Evolutionary conservation across 2,797 vertebrate genomes (phyloP).

Genomic region (Sternotherus odoratus): DNA sequence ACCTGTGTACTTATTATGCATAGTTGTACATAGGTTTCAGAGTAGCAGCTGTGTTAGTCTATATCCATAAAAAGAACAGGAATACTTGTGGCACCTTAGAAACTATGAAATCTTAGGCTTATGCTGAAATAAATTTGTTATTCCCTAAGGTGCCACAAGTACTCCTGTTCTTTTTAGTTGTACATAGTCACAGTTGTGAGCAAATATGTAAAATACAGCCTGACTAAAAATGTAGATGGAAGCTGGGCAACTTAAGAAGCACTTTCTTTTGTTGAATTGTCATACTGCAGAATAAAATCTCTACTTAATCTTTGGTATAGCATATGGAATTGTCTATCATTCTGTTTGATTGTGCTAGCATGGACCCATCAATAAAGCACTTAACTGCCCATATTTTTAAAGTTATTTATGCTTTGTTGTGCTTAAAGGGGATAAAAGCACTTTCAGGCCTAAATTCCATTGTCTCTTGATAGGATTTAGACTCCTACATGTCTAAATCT

Average conservation of each 20-base stretch:
- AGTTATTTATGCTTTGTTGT: neutral
- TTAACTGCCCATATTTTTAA: neutral
- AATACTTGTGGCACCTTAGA: too few species aligned
- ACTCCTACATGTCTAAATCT: neutral
- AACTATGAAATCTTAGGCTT: too few species aligned
- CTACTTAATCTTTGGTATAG: accelerated
- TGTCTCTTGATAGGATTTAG: neutral
- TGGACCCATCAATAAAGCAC: neutral
- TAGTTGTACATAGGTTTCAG: neutral
- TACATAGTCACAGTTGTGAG: neutral
- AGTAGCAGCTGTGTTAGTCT: too few species aligned
- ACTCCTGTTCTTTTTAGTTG: neutral
- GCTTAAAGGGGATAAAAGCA: neutral
- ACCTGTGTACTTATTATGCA: accelerated
- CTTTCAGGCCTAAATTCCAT: neutral
- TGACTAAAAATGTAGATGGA: neutral
- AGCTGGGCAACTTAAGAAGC: neutral
- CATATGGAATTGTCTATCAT: neutral
- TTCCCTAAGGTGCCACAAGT: too few species aligned
- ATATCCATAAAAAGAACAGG: too few species aligned
- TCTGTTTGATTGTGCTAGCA: neutral
- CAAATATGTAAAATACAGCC: neutral
- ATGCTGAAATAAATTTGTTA: too few species aligned
- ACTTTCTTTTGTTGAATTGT: neutral
- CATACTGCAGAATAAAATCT: neutral